Percentiles rank a stretch among this genome's conserved stretches.
Evolutionary conservation across 2,888 invertebrate genomes (phyloP).

Genomic region (Tetheella fluctuosa): DNA sequence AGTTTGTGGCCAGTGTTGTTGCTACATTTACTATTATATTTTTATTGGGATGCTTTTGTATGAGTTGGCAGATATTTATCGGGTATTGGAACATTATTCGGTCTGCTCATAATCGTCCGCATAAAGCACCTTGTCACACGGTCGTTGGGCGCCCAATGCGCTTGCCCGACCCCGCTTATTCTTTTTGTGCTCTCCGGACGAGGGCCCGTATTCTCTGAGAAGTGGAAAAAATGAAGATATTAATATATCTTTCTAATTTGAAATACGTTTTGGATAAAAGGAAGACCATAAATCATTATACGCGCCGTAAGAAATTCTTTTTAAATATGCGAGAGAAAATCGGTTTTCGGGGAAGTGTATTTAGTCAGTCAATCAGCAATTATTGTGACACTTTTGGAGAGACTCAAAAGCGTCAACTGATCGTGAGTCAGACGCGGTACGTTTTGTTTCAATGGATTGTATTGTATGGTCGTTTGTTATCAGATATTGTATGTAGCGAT

Average conservation of each 20-base stretch:
- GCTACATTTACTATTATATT: slow-evolving; percentile 83
- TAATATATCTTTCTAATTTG: slow-evolving; percentile 84
- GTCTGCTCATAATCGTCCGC: slow-evolving; percentile 81
- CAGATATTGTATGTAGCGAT: slow-evolving; percentile 49
- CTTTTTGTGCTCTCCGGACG: slow-evolving; percentile 76
- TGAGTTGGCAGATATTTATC: slow-evolving; percentile 85
- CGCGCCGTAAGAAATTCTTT: slow-evolving; percentile 67
- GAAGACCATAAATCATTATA: slow-evolving; percentile 79
- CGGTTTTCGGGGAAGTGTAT: slow-evolving; percentile 70
- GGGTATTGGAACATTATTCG: slow-evolving; percentile 83
- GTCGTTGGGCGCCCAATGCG: slow-evolving; percentile 82
- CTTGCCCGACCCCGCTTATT: slow-evolving; percentile 71
- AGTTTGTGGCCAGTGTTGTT: slow-evolving; percentile 79
- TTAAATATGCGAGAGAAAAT: slow-evolving; percentile 73
- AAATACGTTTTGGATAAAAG: slow-evolving; percentile 83
- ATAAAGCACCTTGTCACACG: slow-evolving; percentile 85
- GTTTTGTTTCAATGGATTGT: slow-evolving; percentile 33
- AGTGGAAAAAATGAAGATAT: slow-evolving; percentile 84
- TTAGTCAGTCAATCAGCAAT: slow-evolving; percentile 63
- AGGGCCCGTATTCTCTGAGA: slow-evolving; percentile 79
- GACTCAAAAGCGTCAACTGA: slow-evolving; percentile 24
- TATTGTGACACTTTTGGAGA: slow-evolving; percentile 57
- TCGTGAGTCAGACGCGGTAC: slow-evolving; percentile 14
- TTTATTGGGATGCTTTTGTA: slow-evolving; percentile 84
- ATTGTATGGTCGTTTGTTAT: slow-evolving; percentile 26